phyloP scores from a whole-genome alignment of 2,797 vertebrate species.

The Pseudocheirus occidentalis region DNA sequence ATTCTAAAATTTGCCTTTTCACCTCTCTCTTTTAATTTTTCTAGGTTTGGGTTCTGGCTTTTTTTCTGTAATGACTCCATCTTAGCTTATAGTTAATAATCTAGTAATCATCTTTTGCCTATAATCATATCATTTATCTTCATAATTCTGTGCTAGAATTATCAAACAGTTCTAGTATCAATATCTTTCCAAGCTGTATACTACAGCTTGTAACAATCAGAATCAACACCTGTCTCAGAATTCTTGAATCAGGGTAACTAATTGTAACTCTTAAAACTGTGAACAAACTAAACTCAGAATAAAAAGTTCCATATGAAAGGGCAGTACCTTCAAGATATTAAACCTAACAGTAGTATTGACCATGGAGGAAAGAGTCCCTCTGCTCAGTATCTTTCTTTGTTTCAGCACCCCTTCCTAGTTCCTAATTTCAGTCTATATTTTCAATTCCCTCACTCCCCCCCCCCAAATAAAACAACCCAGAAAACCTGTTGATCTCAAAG shows the following conservation, averaged over 20 bases:
- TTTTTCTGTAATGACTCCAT: background rate
- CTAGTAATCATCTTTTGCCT: background rate
- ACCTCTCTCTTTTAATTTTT: background rate
- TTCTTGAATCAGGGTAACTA: background rate
- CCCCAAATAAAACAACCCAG: background rate
- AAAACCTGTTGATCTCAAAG: background rate
- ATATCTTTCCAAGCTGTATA: background rate
- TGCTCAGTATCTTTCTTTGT: background rate
- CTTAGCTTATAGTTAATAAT: background rate
- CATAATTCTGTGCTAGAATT: background rate
- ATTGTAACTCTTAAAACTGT: background rate
- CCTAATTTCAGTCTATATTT: background rate
- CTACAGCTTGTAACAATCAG: background rate
- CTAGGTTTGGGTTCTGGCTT: background rate
- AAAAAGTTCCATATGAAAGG: background rate
- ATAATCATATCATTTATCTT: background rate
- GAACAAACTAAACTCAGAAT: background rate
- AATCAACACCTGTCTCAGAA: background rate
- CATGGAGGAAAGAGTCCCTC: background rate
- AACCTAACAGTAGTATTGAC: background rate
- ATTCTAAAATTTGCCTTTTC: background rate
- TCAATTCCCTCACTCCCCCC: too few relatives aligned
- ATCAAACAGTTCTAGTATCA: background rate
- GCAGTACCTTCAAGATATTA: background rate
- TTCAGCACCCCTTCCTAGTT: background rate